Evolutionary conservation across 2,888 invertebrate genomes (phyloP), one percentile per base, ranked within the genome.

Genomic region (Julus scandinavius): DNA sequence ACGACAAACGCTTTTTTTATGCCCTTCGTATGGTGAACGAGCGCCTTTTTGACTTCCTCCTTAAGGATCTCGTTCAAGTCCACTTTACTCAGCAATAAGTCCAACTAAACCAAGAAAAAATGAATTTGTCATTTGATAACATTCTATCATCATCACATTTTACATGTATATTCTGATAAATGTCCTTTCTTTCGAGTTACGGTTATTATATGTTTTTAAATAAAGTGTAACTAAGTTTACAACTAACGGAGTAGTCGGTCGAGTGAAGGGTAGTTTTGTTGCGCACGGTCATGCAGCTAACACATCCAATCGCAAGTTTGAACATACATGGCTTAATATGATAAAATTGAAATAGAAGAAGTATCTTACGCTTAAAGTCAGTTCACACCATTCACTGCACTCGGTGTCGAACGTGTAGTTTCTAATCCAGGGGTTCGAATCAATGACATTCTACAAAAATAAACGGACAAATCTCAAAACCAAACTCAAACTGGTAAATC

Each of bases 1-100:
- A 95, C 96, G 0, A 96, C 95, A 88, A 99, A 96, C 0, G 98
- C 97, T 89, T 96, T 94, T 91, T 95, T 96, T 89, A 99, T 97
- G 83, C 95, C 94, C 0, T 95, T 94, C 0, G 96, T 95, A 92
- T 97, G 95, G 92, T 96, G 95, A 11, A 99, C 93, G 0, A 98
- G 94, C 0, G 96, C 94, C 91, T 94, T 96, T 63, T 92, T 92
- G 0, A 96, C 96, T 2, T 95, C 93, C 58, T 95, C 95, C 88
- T 63, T 41, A 6, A 84, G 15, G 20, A 72, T 38, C 15, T 2
- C 38, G 17, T 6, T 88, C 88, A 89, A 90, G 85, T 86, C 83
- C 89, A 89, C 88, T 38, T 40, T 58, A 88, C 72, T 87, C 29
- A 86, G 11, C 38, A 20, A 86, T 72, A 87, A 85, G 87, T 40